phyloP scores from a whole-genome alignment of 2,797 vertebrate genomes.

The Botia almorhae region DNA sequence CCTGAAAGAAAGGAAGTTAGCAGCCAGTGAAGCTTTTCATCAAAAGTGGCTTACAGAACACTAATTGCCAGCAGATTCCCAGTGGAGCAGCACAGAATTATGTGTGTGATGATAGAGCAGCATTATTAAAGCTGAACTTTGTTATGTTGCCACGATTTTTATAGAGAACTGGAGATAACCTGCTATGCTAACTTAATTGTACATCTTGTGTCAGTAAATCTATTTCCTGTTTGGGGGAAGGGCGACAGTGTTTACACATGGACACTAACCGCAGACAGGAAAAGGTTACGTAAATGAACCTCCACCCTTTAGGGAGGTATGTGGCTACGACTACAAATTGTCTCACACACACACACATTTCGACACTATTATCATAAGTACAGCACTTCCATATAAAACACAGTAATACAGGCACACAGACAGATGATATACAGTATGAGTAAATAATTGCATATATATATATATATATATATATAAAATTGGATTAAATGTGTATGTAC shows the following conservation, averaged over 20 bases:
- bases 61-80: constrained; percentile 18
- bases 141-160: not conserved
- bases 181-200: constrained; percentile 7
- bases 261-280: constrained; percentile 40
- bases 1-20: constrained; percentile 73
- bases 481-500: constrained; percentile 6
- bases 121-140: constrained; percentile 1
- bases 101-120: not conserved
- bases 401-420: not conserved
- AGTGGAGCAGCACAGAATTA: not conserved
- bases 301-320: constrained; percentile 16
- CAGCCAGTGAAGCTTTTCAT: constrained; percentile 23
- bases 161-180: not conserved
- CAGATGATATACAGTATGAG: too few species aligned
- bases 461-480: not conserved
- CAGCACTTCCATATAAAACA: not conserved
- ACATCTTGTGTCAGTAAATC: constrained; percentile 23
- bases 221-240: constrained; percentile 46
- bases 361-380: not conserved
- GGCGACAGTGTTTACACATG: constrained; percentile 34
- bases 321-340: constrained; percentile 12
- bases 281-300: constrained; percentile 34
- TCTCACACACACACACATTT: constrained; percentile 8
- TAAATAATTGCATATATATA: not conserved
- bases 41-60: constrained; percentile 21